A percentile compares a stretch with the other conserved stretches of the same genome.
These are phyloP conservation scores for Apamea sordens DNA, from an alignment of 2,888 invertebrate species.

Conservation along the genomic window DNA sequence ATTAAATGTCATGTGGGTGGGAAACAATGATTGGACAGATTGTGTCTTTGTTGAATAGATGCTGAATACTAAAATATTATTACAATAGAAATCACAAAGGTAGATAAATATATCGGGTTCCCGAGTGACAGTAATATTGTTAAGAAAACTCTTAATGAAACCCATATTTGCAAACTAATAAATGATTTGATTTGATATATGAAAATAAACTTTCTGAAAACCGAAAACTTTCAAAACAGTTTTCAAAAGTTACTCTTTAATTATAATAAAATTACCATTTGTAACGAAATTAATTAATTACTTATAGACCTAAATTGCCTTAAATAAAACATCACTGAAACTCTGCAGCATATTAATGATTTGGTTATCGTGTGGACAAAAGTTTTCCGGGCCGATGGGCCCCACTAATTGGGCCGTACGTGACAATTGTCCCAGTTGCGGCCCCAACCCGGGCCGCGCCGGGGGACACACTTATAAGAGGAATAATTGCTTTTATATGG, in stretches of 20 bases:
- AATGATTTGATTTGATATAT: too few relatives aligned
- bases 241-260: background rate
- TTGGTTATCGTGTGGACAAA: conserved; percentile 51
- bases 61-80: too few relatives aligned
- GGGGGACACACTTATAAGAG: conserved; percentile 2
- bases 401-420: conserved; percentile 53
- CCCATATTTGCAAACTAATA: background rate
- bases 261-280: background rate
- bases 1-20: background rate
- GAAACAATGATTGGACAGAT: background rate
- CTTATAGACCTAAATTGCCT: background rate
- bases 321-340: conserved; percentile 24
- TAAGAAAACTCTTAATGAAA: background rate
- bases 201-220: background rate
- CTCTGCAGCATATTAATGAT: conserved; percentile 31
- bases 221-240: background rate
- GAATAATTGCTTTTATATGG: conserved; percentile 41
- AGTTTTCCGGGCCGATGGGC: conserved; percentile 45
- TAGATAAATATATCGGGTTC: background rate
- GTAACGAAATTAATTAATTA: background rate
- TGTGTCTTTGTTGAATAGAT: background rate
- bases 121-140: background rate
- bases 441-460: background rate
- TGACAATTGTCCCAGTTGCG: conserved; percentile 38
- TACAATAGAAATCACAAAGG: background rate